Percentiles rank a stretch among this genome's conserved stretches.
Evolutionary conservation across 2,113 vertebrate genomes (phyloP).

Genomic region (Notothenia rossii): DNA sequence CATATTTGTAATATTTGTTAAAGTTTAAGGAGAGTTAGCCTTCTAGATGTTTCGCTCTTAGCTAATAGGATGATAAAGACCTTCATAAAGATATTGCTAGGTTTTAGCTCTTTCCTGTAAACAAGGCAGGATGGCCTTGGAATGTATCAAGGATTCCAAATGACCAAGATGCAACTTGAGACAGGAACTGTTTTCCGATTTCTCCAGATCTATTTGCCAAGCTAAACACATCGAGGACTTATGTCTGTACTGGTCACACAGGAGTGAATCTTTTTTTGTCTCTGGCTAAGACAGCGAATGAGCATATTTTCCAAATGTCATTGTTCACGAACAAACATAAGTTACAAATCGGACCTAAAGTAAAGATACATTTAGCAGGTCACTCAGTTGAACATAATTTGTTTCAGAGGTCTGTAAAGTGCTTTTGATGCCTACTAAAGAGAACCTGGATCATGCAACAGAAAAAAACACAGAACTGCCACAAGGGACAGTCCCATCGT

Average conservation of each 20-base stretch:
- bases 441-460: slow-evolving; percentile 90
- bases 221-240: neutral
- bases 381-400: neutral
- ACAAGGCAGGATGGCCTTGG: neutral
- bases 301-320: slow-evolving; percentile 2
- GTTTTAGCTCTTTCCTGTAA: neutral
- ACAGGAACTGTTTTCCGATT: neutral
- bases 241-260: neutral
- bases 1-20: neutral
- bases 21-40: neutral
- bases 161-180: no score
- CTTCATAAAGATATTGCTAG: neutral
- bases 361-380: neutral
- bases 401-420: slow-evolving; percentile 1
- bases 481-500: slow-evolving; percentile 88
- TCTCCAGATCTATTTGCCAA: neutral
- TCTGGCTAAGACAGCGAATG: neutral
- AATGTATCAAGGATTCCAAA: no score
- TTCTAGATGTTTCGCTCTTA: neutral
- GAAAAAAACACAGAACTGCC: slow-evolving; percentile 83
- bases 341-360: neutral
- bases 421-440: slow-evolving; percentile 92
- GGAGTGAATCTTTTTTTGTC: neutral
- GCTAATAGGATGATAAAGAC: neutral
- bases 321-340: neutral